Conservation (phyloP, 2,797 vertebrate species). For the Poeciliopsis gracilis region DNA sequence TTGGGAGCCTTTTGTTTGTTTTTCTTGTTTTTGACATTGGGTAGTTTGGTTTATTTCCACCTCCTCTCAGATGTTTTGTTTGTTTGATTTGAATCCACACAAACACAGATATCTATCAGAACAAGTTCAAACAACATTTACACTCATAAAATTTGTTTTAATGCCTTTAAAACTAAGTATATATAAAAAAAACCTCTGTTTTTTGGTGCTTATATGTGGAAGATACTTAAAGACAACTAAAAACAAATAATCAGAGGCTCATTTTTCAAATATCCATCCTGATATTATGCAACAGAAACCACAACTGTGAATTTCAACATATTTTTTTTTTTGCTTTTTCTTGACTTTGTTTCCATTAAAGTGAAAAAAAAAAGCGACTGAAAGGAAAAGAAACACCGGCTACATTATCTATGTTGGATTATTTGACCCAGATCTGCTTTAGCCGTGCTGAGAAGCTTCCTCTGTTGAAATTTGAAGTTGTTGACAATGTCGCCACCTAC, state of each 20-base stretch:
- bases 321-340: not conserved
- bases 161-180: not conserved
- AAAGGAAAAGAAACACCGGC: not conserved
- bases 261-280: not conserved
- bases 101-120: not conserved
- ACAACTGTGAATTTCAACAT: not conserved
- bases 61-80: not conserved
- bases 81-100: not conserved
- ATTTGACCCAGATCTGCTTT: not conserved
- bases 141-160: not conserved
- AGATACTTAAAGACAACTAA: not conserved
- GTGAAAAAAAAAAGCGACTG: not conserved
- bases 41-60: not conserved
- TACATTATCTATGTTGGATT: not conserved
- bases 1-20: not conserved
- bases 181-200: not conserved
- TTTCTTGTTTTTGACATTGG: not conserved
- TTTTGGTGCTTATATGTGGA: not conserved
- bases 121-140: not conserved
- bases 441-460: not conserved
- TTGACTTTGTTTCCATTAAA: not conserved
- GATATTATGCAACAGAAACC: not conserved
- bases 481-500: not conserved
- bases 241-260: not conserved
- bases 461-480: not conserved